Conservation (phyloP, 2,113 vertebrate species). For the Melanocharis versteri region DNA sequence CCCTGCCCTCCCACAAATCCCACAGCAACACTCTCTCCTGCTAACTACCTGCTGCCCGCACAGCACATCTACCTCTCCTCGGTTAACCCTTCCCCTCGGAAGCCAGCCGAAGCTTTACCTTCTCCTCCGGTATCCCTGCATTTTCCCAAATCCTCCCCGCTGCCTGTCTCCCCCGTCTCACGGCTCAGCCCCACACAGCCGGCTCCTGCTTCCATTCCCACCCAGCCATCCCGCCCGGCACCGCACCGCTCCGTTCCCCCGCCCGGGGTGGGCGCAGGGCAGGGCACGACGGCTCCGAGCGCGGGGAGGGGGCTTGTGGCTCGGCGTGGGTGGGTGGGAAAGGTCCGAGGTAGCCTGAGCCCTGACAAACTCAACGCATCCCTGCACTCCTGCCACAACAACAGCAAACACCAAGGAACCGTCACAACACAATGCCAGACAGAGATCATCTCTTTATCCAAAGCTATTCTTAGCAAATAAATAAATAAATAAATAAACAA, state of each 20-base stretch:
- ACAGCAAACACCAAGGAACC: neutral
- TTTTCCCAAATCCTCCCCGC: neutral
- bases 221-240: neutral
- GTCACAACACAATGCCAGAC: accelerated
- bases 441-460: neutral
- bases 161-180: neutral
- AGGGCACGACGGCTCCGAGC: accelerated
- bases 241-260: neutral
- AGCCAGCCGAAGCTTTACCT: neutral
- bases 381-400: neutral
- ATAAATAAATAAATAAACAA: neutral
- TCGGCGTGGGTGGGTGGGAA: accelerated
- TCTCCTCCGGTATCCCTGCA: neutral
- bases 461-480: neutral
- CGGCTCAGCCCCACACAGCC: neutral
- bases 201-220: neutral
- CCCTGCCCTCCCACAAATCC: neutral
- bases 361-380: neutral
- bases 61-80: neutral
- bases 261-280: accelerated
- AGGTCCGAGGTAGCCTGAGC: neutral
- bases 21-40: neutral
- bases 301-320: accelerated
- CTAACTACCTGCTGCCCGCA: neutral
- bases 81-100: neutral